These are phyloP conservation scores for Meandrina meandrites DNA, from an alignment of 92 coral and sea anemone species.

Conservation along the genomic window DNA sequence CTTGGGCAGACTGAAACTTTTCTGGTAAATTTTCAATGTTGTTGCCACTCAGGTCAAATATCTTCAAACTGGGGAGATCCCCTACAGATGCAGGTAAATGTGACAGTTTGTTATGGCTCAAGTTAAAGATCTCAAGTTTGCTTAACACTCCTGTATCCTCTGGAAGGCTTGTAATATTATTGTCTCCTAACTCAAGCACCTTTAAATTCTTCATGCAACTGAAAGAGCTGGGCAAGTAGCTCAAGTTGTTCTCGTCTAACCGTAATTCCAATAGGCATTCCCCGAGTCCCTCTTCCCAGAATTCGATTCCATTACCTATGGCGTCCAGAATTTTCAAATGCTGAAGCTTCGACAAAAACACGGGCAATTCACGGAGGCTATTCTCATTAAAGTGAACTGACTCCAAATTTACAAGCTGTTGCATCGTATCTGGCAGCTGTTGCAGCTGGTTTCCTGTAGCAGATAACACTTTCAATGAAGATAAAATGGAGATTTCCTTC, in stretches of 20 bases:
- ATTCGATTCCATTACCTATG: constrained; percentile 66
- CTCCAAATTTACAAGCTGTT: constrained; percentile 51
- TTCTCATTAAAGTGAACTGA: constrained; percentile 83
- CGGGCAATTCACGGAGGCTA: constrained; percentile 62
- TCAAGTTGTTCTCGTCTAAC: constrained; percentile 82
- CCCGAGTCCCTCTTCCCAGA: constrained; percentile 57
- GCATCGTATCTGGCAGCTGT: constrained; percentile 62
- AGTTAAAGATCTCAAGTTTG: constrained; percentile 71
- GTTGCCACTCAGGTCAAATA: constrained; percentile 78
- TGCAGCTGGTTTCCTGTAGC: constrained; percentile 78
- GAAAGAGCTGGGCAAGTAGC: constrained; percentile 68
- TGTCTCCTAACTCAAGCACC: constrained; percentile 90
- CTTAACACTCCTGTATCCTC: constrained; percentile 74
- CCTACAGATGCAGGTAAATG: constrained; percentile 78
- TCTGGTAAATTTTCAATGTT: constrained; percentile 65
- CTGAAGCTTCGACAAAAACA: constrained; percentile 52
- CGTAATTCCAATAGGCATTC: constrained; percentile 65
- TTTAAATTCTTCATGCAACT: constrained; percentile 59
- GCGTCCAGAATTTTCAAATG: constrained; percentile 65
- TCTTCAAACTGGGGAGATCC: constrained; percentile 54
- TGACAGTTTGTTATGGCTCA: constrained; percentile 76
- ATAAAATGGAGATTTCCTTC: constrained; percentile 51
- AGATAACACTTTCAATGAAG: constrained; percentile 66
- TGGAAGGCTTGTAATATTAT: constrained; percentile 66
- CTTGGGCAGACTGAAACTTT: constrained; percentile 65